Evolutionary conservation across 2,113 vertebrate species (phyloP).

Genomic region (Tapirus terrestris): DNA sequence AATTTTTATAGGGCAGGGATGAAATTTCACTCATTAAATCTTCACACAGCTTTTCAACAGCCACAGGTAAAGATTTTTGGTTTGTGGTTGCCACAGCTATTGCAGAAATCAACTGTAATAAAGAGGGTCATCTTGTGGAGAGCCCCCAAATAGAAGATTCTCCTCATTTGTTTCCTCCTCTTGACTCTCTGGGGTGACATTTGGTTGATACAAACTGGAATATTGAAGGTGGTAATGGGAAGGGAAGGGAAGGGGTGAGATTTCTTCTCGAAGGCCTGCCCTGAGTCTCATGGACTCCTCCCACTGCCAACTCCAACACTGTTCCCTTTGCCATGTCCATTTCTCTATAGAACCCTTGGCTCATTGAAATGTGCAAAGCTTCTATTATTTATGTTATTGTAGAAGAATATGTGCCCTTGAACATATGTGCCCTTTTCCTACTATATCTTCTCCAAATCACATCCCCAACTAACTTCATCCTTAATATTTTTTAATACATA

Average conservation of each 20-base stretch:
- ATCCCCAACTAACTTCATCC: not conserved
- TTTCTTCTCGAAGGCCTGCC: not conserved
- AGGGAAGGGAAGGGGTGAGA: not conserved
- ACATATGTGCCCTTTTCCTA: not conserved
- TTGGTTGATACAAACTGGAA: not conserved
- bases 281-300: not conserved
- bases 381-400: not conserved
- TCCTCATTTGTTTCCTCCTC: not conserved
- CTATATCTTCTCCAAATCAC: not conserved
- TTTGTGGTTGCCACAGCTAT: not conserved
- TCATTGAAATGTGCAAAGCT: not conserved
- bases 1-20: not conserved
- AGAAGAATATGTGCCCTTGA: not conserved
- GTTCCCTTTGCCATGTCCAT: not conserved
- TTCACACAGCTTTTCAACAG: not conserved
- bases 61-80: not conserved
- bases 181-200: not conserved
- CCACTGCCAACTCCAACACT: not conserved
- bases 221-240: not conserved
- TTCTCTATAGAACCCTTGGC: not conserved
- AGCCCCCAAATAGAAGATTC: not conserved
- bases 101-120: slow-evolving; percentile 1
- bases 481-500: not conserved
- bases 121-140: not conserved
- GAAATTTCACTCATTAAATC: not conserved